Evolutionary conservation across 2,888 invertebrate genomes (phyloP).

Genomic region (Ophion ventricosus): DNA sequence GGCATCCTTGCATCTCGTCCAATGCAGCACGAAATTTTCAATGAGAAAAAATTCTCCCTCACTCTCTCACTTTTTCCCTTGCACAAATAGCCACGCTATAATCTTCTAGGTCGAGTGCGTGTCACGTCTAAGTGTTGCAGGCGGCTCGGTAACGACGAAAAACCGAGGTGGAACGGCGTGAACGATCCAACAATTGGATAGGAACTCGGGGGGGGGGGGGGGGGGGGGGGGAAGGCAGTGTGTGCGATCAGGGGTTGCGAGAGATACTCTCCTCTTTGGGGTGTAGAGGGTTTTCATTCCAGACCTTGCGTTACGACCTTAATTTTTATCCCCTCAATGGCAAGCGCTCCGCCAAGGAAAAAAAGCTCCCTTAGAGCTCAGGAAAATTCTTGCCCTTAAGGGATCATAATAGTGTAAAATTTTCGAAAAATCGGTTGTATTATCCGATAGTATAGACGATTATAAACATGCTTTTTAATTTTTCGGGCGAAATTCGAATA

Average conservation of each 20-base stretch:
- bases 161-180: conserved; percentile 17
- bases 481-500: too few relatives aligned
- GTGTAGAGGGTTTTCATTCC: too few relatives aligned
- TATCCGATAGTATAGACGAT: too few relatives aligned
- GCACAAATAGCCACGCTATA: conserved; percentile 67
- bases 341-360: neutral
- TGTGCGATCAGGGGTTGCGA: conserved; percentile 60
- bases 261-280: conserved; percentile 11
- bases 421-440: too few relatives aligned
- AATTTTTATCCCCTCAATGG: neutral
- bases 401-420: too few relatives aligned
- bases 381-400: neutral
- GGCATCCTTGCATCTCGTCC: neutral
- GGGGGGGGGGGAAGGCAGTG: conserved; percentile 15
- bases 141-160: conserved; percentile 37
- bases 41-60: conserved; percentile 26
- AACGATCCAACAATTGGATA: conserved; percentile 35
- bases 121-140: conserved; percentile 67
- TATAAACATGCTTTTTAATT: too few relatives aligned
- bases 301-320: too few relatives aligned
- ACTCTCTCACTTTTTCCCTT: conserved; percentile 56
- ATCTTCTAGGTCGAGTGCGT: conserved; percentile 68
- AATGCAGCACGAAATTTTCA: conserved; percentile 9
- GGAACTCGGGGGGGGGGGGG: too few relatives aligned
- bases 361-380: neutral